phyloP scores from a whole-genome alignment of 1,140 invertebrate genomes.

The Phymorhynchus buccinoides region DNA sequence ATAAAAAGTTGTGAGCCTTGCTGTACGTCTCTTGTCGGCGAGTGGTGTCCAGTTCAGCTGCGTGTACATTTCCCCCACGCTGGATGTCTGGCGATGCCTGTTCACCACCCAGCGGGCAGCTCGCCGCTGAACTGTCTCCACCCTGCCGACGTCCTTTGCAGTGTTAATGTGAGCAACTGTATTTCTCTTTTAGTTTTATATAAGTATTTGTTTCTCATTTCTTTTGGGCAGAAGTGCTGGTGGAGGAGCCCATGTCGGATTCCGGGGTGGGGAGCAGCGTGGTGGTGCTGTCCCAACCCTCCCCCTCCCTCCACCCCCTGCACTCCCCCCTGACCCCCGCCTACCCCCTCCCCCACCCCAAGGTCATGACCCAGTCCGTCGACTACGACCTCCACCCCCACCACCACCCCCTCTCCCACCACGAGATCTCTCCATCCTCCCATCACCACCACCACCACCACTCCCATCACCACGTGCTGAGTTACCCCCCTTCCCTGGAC shows the following conservation, averaged over 20 bases:
- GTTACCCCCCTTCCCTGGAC: slow-evolving; percentile 24
- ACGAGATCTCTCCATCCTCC: slow-evolving; percentile 44
- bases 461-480: slow-evolving; percentile 33
- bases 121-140: no score
- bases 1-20: no score
- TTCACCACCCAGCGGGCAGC: no score
- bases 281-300: slow-evolving; percentile 58
- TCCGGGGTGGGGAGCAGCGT: slow-evolving; percentile 46
- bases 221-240: slow-evolving; percentile 25
- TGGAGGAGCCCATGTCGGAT: slow-evolving; percentile 8
- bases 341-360: slow-evolving; percentile 29
- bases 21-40: no score
- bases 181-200: neutral
- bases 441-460: slow-evolving; percentile 29
- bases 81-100: no score
- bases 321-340: slow-evolving; percentile 5
- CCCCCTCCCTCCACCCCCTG: slow-evolving; percentile 44
- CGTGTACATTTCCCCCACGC: no score
- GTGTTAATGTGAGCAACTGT: neutral
- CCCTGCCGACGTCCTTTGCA: no score
- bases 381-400: slow-evolving; percentile 44
- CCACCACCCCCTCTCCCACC: slow-evolving; percentile 45
- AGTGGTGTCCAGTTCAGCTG: no score
- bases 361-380: neutral
- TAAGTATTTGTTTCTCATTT: neutral